phyloP scores from a whole-genome alignment of 23 tunicate species.

The Trididemnum nubilum region DNA sequence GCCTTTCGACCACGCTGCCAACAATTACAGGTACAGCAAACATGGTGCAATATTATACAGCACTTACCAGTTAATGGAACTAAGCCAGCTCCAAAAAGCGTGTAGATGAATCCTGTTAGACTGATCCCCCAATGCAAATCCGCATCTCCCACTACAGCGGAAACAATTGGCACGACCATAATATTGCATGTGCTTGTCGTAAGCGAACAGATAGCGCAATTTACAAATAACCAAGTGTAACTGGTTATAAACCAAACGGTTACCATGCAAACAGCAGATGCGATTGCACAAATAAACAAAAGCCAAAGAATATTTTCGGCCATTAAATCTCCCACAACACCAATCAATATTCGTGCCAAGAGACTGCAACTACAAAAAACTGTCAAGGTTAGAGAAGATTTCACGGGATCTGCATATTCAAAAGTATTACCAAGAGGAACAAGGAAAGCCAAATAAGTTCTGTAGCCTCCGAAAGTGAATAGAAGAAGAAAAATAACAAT shows the following conservation, averaged over 20 bases:
- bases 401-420: background rate
- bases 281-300: background rate
- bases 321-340: conserved; percentile 20
- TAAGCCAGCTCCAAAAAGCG: conserved; percentile 8
- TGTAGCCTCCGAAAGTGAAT: background rate
- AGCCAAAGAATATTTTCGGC: background rate
- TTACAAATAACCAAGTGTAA: background rate
- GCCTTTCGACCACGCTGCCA: no score
- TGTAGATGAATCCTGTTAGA: conserved; percentile 17
- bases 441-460: conserved; percentile 5
- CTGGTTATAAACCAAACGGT: background rate
- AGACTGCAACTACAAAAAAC: conserved; percentile 7
- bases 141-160: conserved; percentile 10
- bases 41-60: no score
- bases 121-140: conserved; percentile 31
- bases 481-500: background rate
- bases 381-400: conserved; percentile 9
- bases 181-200: background rate
- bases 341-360: conserved; percentile 16
- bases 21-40: no score
- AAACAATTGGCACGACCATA: conserved; percentile 15
- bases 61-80: conserved; percentile 32
- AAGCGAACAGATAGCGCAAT: background rate
- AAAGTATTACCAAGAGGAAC: background rate
- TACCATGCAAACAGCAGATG: background rate